phyloP scores from a whole-genome alignment of 1,140 invertebrate species.

The Drosophila nebulosa region DNA sequence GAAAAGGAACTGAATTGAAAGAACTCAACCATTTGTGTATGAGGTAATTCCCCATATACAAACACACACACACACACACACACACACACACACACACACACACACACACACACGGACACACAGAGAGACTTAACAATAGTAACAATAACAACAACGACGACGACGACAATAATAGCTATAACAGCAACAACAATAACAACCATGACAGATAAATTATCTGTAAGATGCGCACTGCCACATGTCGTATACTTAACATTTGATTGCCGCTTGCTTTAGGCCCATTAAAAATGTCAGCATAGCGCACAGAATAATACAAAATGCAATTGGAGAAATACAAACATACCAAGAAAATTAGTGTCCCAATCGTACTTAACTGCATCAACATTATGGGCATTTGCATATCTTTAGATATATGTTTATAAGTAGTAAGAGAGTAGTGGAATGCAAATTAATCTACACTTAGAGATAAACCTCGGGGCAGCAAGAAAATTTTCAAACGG shows the following conservation, averaged over 20 bases:
- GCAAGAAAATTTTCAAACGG: too few species aligned
- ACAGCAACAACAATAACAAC: slow-evolving; percentile 6
- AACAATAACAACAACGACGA: neutral
- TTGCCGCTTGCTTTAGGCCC: slow-evolving; percentile 37
- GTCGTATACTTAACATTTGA: slow-evolving; percentile 46
- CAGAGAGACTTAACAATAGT: slow-evolving; percentile 1
- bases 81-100: too few species aligned
- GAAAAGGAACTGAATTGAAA: slow-evolving; percentile 23
- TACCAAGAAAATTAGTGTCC: neutral
- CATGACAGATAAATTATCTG: slow-evolving; percentile 51
- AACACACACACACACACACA: neutral
- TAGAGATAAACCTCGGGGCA: too few species aligned
- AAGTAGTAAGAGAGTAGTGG: too few species aligned
- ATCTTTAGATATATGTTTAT: neutral
- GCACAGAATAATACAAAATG: slow-evolving; percentile 16
- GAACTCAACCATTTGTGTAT: slow-evolving; percentile 22
- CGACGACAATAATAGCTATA: neutral
- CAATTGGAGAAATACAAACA: slow-evolving; percentile 7
- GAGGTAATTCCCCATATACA: slow-evolving; percentile 5
- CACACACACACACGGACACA: neutral
- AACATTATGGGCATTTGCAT: neutral
- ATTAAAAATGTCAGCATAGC: slow-evolving; percentile 58
- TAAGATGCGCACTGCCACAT: slow-evolving; percentile 45
- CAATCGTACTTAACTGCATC: neutral
- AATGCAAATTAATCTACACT: too few species aligned